Conservation (phyloP, 2,888 invertebrate species). For the Sarcophaga carnaria region DNA sequence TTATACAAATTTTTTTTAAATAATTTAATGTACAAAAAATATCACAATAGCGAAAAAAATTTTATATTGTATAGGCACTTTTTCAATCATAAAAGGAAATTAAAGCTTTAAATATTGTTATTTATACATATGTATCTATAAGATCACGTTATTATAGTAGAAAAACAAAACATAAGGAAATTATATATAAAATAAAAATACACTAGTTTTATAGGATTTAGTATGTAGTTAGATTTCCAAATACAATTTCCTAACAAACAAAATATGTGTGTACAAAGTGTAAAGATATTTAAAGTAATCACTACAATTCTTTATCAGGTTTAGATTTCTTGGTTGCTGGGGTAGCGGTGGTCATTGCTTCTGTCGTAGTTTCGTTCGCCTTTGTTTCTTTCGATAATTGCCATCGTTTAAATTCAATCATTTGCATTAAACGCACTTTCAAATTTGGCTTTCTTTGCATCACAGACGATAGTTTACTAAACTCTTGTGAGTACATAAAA, state of each 20-base stretch:
- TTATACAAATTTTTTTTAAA: background rate
- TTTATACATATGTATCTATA: constrained; percentile 21
- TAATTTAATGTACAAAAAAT: background rate
- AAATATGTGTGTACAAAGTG: background rate
- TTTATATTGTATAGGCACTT: constrained; percentile 35
- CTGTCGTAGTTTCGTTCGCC: constrained; percentile 69
- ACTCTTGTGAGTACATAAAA: constrained; percentile 92
- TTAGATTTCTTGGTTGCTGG: constrained; percentile 54
- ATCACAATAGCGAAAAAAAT: background rate
- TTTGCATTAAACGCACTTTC: constrained; percentile 81
- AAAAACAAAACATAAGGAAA: constrained; percentile 31
- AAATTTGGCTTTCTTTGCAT: constrained; percentile 84
- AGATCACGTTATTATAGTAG: constrained; percentile 6
- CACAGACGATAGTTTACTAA: constrained; percentile 85
- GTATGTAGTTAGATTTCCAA: constrained; percentile 14
- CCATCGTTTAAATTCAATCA: constrained; percentile 81
- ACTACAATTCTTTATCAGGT: constrained; percentile 70
- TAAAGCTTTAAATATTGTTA: background rate
- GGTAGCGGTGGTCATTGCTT: constrained; percentile 47
- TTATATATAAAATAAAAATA: constrained; percentile 3
- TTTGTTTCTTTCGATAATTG: constrained; percentile 75
- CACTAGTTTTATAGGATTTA: background rate
- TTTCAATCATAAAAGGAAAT: background rate
- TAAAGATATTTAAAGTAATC: constrained; percentile 45
- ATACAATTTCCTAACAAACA: constrained; percentile 39